phyloP scores from a whole-genome alignment of 35 echinoderm and acorn worm genomes.

The Hemicentrotus pulcherrimus region DNA sequence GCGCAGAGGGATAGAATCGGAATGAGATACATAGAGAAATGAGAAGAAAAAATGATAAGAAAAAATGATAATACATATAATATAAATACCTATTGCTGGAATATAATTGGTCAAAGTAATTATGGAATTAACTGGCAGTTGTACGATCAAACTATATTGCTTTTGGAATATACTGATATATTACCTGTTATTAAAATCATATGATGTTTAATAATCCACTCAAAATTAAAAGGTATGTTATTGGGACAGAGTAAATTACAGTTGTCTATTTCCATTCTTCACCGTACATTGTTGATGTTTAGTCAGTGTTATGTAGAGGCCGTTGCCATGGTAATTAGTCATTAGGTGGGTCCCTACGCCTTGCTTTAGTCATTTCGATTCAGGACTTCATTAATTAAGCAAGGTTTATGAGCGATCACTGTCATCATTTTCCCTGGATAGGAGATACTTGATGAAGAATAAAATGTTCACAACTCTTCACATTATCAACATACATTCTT shows the following conservation, averaged over 20 bases:
- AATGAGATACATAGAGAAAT: too few species aligned
- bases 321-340: conserved; percentile 21
- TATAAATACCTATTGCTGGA: too few species aligned
- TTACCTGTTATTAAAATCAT: not conserved
- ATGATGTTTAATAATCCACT: too few species aligned
- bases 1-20: too few species aligned
- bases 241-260: not conserved
- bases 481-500: not conserved
- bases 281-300: not conserved
- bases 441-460: not conserved
- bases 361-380: not conserved
- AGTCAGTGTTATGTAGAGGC: not conserved
- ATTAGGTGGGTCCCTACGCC: conserved; percentile 23
- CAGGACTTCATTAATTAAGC: conserved; percentile 26
- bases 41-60: too few species aligned
- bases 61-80: too few species aligned
- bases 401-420: not conserved
- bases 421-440: not conserved
- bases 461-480: not conserved
- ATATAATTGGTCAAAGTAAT: too few species aligned
- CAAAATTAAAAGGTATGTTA: too few species aligned
- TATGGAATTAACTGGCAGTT: not conserved
- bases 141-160: not conserved
- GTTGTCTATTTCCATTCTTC: not conserved
- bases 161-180: not conserved